A percentile compares a stretch with the other conserved stretches of the same genome.
phyloP scores from a whole-genome alignment of 2,888 invertebrate genomes.

The Clusia tigrina region DNA sequence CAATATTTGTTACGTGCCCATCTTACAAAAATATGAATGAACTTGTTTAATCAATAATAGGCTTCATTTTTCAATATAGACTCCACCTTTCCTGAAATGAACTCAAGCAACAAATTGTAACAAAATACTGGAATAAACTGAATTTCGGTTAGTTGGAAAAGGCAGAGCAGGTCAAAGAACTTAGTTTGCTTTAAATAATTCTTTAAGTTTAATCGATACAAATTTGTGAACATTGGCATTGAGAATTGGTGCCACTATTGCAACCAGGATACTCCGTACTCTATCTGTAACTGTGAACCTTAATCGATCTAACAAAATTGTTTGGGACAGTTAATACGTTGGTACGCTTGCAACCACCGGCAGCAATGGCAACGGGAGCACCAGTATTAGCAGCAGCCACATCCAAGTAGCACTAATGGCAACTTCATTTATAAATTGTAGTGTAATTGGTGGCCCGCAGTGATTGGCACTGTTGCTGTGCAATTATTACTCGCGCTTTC shows the following conservation, averaged over 20 bases:
- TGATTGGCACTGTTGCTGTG: conserved; percentile 5
- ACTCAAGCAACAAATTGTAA: too few relatives aligned
- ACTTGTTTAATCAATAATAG: too few relatives aligned
- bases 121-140: too few relatives aligned
- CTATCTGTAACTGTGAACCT: conserved; percentile 1
- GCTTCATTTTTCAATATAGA: too few relatives aligned
- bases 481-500: conserved; percentile 6
- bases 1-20: too few relatives aligned
- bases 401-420: too few relatives aligned
- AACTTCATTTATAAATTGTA: conserved; percentile 4
- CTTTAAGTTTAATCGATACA: conserved; percentile 26
- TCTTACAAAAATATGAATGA: too few relatives aligned
- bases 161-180: conserved; percentile 10
- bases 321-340: conserved; percentile 2
- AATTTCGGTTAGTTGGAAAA: too few relatives aligned
- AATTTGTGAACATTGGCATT: conserved; percentile 19
- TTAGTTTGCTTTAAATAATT: neutral
- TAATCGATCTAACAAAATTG: conserved; percentile 10
- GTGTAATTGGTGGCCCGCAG: conserved; percentile 7
- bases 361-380: neutral
- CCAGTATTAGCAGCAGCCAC: neutral
- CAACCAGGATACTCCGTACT: neutral
- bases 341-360: neutral
- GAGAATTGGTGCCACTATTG: conserved; percentile 18
- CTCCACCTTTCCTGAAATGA: too few relatives aligned